A percentile compares a stretch with the other conserved stretches of the same genome.
Evolutionary conservation across 2,888 invertebrate genomes (phyloP).

Genomic region (Resseliella maxima): DNA sequence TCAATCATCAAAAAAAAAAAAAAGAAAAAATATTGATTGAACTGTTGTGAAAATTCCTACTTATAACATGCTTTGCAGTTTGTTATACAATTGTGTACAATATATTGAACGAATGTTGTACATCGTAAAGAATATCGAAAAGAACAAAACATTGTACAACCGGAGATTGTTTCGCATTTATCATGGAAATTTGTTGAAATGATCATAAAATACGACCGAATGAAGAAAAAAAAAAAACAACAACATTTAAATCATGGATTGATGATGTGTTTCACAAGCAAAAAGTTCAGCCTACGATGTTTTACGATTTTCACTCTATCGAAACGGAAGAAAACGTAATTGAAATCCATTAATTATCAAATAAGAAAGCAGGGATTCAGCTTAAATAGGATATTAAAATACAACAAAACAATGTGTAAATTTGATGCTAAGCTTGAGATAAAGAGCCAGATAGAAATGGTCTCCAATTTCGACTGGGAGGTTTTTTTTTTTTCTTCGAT

Average conservation of each 20-base stretch:
- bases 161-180: background rate
- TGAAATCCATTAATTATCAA: conserved; percentile 51
- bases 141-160: too few relatives aligned
- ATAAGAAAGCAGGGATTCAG: background rate
- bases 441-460: background rate
- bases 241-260: background rate
- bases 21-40: too few relatives aligned
- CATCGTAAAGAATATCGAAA: background rate
- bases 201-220: background rate
- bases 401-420: conserved; percentile 43
- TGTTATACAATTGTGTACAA: background rate
- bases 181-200: background rate
- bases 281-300: too few relatives aligned
- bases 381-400: conserved; percentile 51
- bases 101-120: background rate
- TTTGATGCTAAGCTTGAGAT: conserved; percentile 33
- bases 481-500: background rate
- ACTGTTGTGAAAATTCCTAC: too few relatives aligned
- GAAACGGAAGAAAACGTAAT: background rate
- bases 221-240: too few relatives aligned
- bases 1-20: background rate
- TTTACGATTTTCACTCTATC: background rate
- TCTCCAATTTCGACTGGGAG: background rate
- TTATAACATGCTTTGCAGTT: too few relatives aligned
- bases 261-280: background rate